These are phyloP conservation scores for Xestia xanthographa DNA, from an alignment of 2,888 invertebrate species.

Conservation along the genomic window DNA sequence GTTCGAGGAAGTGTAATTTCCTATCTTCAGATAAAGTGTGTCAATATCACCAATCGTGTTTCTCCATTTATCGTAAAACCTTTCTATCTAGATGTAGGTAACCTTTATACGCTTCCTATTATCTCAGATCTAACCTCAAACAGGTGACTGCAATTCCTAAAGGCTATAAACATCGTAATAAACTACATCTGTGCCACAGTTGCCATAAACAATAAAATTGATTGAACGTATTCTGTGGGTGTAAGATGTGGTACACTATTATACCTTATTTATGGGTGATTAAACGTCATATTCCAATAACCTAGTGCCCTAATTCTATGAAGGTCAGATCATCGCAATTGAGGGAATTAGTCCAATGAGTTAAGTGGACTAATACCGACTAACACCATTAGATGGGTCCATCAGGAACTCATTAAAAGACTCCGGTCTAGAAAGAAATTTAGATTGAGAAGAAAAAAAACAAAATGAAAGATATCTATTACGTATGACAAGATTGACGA, in stretches of 20 bases:
- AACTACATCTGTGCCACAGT: slow-evolving; percentile 28
- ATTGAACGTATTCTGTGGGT: slow-evolving; percentile 42
- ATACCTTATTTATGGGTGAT: slow-evolving; percentile 3
- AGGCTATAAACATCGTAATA: slow-evolving; percentile 25
- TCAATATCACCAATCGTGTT: neutral
- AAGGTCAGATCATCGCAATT: slow-evolving; percentile 17
- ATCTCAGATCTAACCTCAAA: slow-evolving; percentile 32
- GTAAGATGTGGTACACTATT: slow-evolving; percentile 31
- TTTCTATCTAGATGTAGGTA: neutral
- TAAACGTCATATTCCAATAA: slow-evolving; percentile 34
- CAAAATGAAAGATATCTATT: too few species aligned
- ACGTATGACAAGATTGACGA: neutral
- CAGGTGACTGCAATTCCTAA: slow-evolving; percentile 22
- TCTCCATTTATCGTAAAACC: neutral
- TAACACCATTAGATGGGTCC: neutral
- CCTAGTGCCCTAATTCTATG: slow-evolving; percentile 35
- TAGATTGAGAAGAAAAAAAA: neutral
- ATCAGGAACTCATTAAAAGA: slow-evolving; percentile 21
- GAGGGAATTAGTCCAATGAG: slow-evolving; percentile 19
- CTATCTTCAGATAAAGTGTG: slow-evolving; percentile 1
- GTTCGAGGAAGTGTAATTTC: neutral
- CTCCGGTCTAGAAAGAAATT: too few species aligned
- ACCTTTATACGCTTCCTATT: slow-evolving; percentile 14
- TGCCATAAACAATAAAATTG: slow-evolving; percentile 28
- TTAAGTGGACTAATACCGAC: slow-evolving; percentile 17